These are phyloP conservation scores for Baccha elongata DNA, from an alignment of 2,888 invertebrate genomes.

Conservation along the genomic window DNA sequence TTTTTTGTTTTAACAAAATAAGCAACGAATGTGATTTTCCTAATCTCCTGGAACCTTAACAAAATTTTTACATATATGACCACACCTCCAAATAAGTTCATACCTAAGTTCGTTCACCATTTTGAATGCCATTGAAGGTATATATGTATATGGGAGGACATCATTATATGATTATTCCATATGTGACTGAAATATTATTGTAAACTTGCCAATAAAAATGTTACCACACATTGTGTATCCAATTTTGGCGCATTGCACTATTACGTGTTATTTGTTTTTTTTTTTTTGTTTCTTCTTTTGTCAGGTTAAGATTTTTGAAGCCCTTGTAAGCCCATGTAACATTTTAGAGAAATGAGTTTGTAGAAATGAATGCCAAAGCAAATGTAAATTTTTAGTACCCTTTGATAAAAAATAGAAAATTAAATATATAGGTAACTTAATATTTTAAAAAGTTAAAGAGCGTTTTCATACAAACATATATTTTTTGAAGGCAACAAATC, in stretches of 20 bases:
- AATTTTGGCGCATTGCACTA: slow-evolving; percentile 50
- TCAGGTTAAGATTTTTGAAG: background rate
- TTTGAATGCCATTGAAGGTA: background rate
- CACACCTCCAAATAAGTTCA: slow-evolving; percentile 3
- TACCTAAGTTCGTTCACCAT: slow-evolving; percentile 14
- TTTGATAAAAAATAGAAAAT: background rate
- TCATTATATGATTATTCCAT: slow-evolving; percentile 5
- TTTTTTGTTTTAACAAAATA: background rate
- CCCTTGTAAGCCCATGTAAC: background rate
- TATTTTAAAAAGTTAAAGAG: too few relatives aligned
- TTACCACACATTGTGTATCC: slow-evolving; percentile 1
- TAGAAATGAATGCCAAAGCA: slow-evolving; percentile 7
- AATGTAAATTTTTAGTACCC: background rate
- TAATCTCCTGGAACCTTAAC: slow-evolving; percentile 61
- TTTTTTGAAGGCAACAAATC: too few relatives aligned
- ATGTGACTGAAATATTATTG: slow-evolving; percentile 1
- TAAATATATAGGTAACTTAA: background rate
- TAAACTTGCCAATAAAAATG: slow-evolving; percentile 21
- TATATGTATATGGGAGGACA: too few relatives aligned
- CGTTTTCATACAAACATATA: too few relatives aligned
- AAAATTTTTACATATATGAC: slow-evolving; percentile 46
- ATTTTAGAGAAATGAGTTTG: background rate
- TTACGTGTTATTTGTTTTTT: background rate
- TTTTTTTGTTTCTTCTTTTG: background rate
- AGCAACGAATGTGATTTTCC: slow-evolving; percentile 24